Evolutionary conservation across 2,888 invertebrate species (phyloP).

Genomic region (Hemaris fuciformis): DNA sequence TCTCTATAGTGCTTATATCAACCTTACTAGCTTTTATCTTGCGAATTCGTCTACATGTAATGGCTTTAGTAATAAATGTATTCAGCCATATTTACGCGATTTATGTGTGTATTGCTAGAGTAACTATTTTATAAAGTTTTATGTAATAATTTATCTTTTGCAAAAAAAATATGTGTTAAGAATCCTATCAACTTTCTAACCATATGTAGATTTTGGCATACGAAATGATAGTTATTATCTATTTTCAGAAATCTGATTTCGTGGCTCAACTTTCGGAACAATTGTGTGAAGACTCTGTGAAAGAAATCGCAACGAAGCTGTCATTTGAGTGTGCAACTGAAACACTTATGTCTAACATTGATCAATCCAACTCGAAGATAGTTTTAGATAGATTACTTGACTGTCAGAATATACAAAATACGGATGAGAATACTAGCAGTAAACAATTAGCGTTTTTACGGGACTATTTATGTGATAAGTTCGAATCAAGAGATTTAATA

Average conservation of each 20-base stretch:
- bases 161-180: no score
- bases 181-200: no score
- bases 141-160: no score
- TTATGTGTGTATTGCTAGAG: no score
- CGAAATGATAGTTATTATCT: background rate
- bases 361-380: constrained; percentile 28
- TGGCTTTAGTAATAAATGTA: no score
- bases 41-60: no score
- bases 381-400: constrained; percentile 44
- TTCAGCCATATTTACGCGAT: no score
- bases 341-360: constrained; percentile 42
- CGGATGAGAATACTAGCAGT: constrained; percentile 24
- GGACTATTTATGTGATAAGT: constrained; percentile 50
- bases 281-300: constrained; percentile 43
- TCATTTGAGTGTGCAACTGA: constrained; percentile 37
- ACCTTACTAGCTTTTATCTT: no score
- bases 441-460: constrained; percentile 44
- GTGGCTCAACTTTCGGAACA: constrained; percentile 41
- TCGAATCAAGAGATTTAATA: constrained; percentile 50
- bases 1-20: no score
- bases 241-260: constrained; percentile 62
- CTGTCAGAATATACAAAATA: constrained; percentile 25
- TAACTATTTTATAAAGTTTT: no score
- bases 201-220: background rate
- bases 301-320: constrained; percentile 45